A percentile compares a stretch with the other conserved stretches of the same genome.
These are phyloP conservation scores for Zootoca vivipara DNA, from an alignment of 2,113 vertebrate species.

Conservation along the genomic window DNA sequence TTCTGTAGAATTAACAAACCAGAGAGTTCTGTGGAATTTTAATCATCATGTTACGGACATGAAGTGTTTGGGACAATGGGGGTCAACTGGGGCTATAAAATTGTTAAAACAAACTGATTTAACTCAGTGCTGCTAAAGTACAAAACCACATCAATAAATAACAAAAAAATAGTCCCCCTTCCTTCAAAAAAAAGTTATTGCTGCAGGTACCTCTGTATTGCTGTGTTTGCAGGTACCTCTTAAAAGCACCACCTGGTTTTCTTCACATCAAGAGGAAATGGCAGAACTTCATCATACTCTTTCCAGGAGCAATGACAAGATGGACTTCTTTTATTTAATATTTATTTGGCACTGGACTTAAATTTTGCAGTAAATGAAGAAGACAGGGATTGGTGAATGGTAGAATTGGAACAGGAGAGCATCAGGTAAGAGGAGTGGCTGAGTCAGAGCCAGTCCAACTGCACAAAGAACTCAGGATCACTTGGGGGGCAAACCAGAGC, in stretches of 20 bases:
- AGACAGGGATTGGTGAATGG: background rate
- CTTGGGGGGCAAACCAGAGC: no score
- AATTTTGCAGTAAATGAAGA: background rate
- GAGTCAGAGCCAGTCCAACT: background rate
- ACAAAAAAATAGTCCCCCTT: background rate
- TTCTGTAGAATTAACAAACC: background rate
- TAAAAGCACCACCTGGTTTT: slow-evolving; percentile 24
- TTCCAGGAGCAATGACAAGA: background rate
- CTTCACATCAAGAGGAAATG: background rate
- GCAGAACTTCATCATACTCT: background rate
- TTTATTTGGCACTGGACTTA: background rate
- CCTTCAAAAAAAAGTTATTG: background rate
- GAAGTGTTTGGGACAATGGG: background rate
- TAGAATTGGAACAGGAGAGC: background rate
- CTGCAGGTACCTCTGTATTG: no score
- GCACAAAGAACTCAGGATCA: background rate
- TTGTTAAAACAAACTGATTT: slow-evolving; percentile 57
- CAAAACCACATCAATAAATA: slow-evolving; percentile 67
- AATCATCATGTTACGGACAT: background rate
- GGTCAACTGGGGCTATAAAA: background rate
- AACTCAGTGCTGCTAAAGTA: slow-evolving; percentile 43
- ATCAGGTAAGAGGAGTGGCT: background rate
- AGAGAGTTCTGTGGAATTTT: background rate
- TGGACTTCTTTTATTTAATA: background rate
- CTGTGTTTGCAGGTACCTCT: slow-evolving; percentile 12